A percentile compares a stretch with the other conserved stretches of the same genome.
Conservation (phyloP, 2,797 vertebrate genomes). For the Jordanella pulchra region DNA sequence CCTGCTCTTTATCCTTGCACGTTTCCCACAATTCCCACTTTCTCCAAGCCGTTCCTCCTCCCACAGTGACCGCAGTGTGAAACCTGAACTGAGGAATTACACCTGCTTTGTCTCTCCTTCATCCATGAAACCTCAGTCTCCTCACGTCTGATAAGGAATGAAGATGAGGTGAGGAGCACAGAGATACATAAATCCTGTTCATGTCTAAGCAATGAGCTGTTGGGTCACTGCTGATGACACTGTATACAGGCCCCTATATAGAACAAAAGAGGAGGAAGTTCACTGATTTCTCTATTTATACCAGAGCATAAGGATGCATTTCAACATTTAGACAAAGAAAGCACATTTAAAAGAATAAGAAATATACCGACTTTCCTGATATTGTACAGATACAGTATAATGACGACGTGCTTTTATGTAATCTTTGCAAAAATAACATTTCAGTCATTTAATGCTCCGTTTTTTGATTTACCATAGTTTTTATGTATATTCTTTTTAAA, state of each 20-base stretch:
- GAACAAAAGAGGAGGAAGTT: conserved; percentile 27
- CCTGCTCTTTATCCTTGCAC: conserved; percentile 67
- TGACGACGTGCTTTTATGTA: too few species aligned
- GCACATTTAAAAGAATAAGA: too few species aligned
- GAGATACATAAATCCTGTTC: conserved; percentile 58
- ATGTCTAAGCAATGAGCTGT: conserved; percentile 57
- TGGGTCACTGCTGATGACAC: conserved; percentile 18
- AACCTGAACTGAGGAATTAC: conserved; percentile 81
- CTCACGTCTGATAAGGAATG: conserved; percentile 51
- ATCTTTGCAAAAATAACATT: too few species aligned
- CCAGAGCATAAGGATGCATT: conserved; percentile 8
- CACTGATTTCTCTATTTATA: conserved; percentile 46
- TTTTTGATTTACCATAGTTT: too few species aligned
- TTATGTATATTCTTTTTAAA: too few species aligned
- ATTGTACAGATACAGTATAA: too few species aligned
- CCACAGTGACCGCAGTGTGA: conserved; percentile 75
- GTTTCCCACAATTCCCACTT: conserved; percentile 72
- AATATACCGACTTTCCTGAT: too few species aligned
- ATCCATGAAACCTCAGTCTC: conserved; percentile 15
- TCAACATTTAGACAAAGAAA: conserved; percentile 7
- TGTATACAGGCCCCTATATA: not conserved
- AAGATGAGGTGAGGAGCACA: conserved; percentile 46
- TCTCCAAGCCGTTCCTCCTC: conserved; percentile 56
- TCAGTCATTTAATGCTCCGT: too few species aligned
- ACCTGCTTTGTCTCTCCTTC: conserved; percentile 43